phyloP scores from a whole-genome alignment of 2,797 vertebrate genomes.

The Paratrypauchen microcephalus region DNA sequence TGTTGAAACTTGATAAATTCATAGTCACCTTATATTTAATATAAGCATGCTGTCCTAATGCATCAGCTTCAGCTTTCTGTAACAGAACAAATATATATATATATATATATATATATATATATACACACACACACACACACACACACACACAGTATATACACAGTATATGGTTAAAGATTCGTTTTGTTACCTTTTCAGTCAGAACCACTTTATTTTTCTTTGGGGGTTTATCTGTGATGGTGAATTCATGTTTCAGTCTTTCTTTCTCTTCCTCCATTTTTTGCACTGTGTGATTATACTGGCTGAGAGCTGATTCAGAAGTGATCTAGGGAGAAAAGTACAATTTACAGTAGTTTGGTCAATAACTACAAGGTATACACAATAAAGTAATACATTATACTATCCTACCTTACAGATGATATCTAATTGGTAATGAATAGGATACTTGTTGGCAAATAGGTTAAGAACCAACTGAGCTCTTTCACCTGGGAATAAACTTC shows the following conservation, averaged over 20 bases:
- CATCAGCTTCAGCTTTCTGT: slow-evolving; percentile 44
- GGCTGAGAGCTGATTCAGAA: slow-evolving; percentile 64
- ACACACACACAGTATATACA: no score
- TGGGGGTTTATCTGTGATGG: slow-evolving; percentile 75
- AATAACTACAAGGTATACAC: neutral
- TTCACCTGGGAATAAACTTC: slow-evolving; percentile 79
- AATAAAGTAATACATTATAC: neutral
- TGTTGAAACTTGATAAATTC: neutral
- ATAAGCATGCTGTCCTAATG: slow-evolving; percentile 41
- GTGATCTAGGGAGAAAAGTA: slow-evolving; percentile 71
- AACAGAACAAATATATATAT: slow-evolving; percentile 23
- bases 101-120: no score
- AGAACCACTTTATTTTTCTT: slow-evolving; percentile 12
- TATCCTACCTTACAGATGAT: slow-evolving; percentile 78
- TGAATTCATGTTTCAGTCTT: slow-evolving; percentile 82
- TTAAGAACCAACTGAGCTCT: slow-evolving; percentile 79
- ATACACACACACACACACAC: no score
- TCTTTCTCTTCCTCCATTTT: slow-evolving; percentile 78
- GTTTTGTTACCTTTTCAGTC: slow-evolving; percentile 33
- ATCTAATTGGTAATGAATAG: slow-evolving; percentile 80
- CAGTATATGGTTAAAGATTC: no score
- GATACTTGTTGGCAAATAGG: slow-evolving; percentile 72
- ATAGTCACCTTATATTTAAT: slow-evolving; percentile 77
- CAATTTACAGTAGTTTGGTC: neutral
- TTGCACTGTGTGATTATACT: slow-evolving; percentile 72